phyloP scores from a whole-genome alignment of 2,888 invertebrate species.

The Tetragnatha montana region DNA sequence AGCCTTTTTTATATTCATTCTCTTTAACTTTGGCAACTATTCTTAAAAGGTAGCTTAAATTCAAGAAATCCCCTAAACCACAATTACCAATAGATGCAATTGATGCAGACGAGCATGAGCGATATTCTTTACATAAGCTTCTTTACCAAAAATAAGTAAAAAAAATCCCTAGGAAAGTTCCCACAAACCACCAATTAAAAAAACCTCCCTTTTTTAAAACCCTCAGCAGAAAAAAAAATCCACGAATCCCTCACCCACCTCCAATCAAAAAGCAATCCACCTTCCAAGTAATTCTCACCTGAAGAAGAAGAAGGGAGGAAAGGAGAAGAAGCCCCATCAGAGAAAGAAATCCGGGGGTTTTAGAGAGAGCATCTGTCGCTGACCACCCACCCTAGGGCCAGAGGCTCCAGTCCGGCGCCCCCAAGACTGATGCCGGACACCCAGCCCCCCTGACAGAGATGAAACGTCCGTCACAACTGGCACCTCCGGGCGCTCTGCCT shows the following conservation, averaged over 20 bases:
- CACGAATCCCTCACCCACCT: not conserved
- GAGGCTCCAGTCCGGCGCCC: slow-evolving; percentile 32
- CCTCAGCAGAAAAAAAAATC: no score
- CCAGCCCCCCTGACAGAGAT: slow-evolving; percentile 65
- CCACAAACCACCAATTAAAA: not conserved
- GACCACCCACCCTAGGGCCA: slow-evolving; percentile 63
- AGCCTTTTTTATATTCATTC: no score
- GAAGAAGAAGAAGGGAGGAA: not conserved
- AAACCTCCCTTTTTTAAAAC: not conserved
- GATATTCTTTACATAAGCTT: no score
- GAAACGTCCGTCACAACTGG: slow-evolving; percentile 71
- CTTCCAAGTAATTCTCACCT: not conserved
- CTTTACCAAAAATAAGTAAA: no score
- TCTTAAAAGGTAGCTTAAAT: no score
- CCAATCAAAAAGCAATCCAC: not conserved
- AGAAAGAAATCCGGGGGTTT: slow-evolving; percentile 39
- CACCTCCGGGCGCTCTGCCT: slow-evolving; percentile 66
- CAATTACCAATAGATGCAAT: no score
- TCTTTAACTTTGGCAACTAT: no score
- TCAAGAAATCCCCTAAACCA: no score
- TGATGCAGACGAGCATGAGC: no score
- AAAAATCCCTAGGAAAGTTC: no score
- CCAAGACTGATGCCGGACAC: slow-evolving; percentile 65
- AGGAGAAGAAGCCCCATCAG: no score
- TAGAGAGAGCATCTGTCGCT: slow-evolving; percentile 63